These are phyloP conservation scores for Nomia melanderi DNA, from an alignment of 1,140 invertebrate species.

Conservation along the genomic window DNA sequence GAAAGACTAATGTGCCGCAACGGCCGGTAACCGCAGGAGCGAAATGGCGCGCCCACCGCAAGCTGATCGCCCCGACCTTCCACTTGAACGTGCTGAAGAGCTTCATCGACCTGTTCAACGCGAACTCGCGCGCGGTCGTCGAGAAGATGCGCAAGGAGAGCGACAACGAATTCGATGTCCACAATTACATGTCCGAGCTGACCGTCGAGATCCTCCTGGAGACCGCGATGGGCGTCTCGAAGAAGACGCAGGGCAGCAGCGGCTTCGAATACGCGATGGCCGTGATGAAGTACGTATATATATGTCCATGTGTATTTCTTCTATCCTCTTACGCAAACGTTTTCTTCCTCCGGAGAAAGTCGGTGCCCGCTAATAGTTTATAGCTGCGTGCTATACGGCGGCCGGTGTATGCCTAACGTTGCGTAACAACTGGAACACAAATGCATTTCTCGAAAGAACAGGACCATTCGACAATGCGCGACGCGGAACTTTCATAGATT, in stretches of 20 bases:
- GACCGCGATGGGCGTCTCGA: slow-evolving; percentile 91
- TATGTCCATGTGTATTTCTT: slow-evolving; percentile 8
- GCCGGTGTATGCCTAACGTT: background rate
- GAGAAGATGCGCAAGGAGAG: slow-evolving; percentile 85
- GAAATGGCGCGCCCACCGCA: slow-evolving; percentile 90
- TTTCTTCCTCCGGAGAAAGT: slow-evolving; percentile 44
- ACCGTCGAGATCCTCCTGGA: slow-evolving; percentile 91
- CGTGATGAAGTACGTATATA: slow-evolving; percentile 86
- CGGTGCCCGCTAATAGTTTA: background rate
- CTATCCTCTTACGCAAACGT: slow-evolving; percentile 12
- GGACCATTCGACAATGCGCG: no score
- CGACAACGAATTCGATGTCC: slow-evolving; percentile 87
- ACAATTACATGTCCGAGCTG: slow-evolving; percentile 92
- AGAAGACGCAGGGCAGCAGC: slow-evolving; percentile 87
- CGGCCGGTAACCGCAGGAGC: slow-evolving; percentile 80
- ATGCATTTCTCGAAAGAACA: background rate
- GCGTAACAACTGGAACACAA: slow-evolving; percentile 2
- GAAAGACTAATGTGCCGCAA: no score
- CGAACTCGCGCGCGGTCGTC: slow-evolving; percentile 87
- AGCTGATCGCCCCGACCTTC: slow-evolving; percentile 91
- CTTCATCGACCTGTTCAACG: slow-evolving; percentile 91
- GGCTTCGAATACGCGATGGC: slow-evolving; percentile 91
- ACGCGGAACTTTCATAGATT: no score
- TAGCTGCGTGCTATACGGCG: background rate
- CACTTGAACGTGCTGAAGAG: slow-evolving; percentile 91